phyloP scores from a whole-genome alignment of 2,888 invertebrate species.

The Anaspis maculata region DNA sequence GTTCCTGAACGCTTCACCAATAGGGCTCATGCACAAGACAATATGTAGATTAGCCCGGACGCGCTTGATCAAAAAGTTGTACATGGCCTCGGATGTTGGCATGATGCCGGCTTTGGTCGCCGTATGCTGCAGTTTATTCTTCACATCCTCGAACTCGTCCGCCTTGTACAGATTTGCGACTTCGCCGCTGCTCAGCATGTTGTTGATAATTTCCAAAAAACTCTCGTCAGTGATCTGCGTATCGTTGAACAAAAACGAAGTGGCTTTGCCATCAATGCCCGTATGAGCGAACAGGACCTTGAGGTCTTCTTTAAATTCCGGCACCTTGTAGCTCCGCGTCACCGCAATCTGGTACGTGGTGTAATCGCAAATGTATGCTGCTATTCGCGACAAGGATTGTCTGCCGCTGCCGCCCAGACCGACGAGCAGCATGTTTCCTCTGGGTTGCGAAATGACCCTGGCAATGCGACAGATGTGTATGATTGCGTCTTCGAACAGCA shows the following conservation, averaged over 20 bases:
- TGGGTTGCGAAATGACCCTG: constrained; percentile 73
- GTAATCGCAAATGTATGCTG: constrained; percentile 73
- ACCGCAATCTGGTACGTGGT: constrained; percentile 71
- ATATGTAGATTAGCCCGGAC: constrained; percentile 71
- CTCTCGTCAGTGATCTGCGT: constrained; percentile 76
- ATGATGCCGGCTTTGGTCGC: constrained; percentile 49
- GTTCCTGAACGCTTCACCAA: constrained; percentile 76
- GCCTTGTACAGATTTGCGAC: constrained; percentile 79
- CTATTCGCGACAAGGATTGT: constrained; percentile 68
- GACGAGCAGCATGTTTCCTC: constrained; percentile 76
- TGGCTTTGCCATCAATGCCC: constrained; percentile 67
- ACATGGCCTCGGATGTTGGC: constrained; percentile 61
- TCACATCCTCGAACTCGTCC: constrained; percentile 85
- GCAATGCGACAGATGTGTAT: constrained; percentile 78
- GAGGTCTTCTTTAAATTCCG: constrained; percentile 76
- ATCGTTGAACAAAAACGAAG: constrained; percentile 78
- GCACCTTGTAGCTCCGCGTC: constrained; percentile 65
- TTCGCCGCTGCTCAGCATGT: constrained; percentile 80
- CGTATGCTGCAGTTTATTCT: constrained; percentile 49
- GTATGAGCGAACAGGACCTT: constrained; percentile 63
- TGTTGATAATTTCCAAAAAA: constrained; percentile 84
- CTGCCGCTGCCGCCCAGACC: constrained; percentile 86
- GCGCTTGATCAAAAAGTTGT: constrained; percentile 68
- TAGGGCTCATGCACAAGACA: constrained; percentile 80
- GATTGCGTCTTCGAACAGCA: constrained; percentile 79